phyloP scores from a whole-genome alignment of 1,140 invertebrate genomes.

The Archegozetes longisetosus region DNA sequence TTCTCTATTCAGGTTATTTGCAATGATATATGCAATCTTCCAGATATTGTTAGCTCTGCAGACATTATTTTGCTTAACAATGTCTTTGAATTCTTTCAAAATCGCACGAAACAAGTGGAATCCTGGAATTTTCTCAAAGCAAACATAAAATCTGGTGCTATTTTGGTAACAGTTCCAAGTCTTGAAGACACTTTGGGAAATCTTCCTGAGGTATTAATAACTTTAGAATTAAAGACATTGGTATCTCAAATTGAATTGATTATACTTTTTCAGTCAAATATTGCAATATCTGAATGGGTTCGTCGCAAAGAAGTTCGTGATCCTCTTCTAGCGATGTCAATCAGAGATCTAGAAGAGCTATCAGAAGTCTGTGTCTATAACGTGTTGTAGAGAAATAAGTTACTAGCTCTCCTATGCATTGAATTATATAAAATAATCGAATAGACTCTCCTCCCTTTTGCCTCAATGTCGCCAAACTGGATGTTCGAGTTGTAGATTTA shows the following conservation, averaged over 20 bases:
- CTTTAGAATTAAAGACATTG: background rate
- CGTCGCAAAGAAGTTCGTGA: background rate
- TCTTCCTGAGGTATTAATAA: slow-evolving; percentile 27
- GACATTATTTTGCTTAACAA: slow-evolving; percentile 46
- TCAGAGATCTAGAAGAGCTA: background rate
- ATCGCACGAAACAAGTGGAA: slow-evolving; percentile 35
- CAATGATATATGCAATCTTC: slow-evolving; percentile 38
- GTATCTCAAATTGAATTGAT: background rate
- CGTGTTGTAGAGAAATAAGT: background rate
- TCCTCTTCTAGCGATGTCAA: background rate
- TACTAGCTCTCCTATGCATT: too few species aligned
- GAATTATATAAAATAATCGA: background rate
- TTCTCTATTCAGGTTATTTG: slow-evolving; percentile 38
- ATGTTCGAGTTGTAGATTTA: background rate
- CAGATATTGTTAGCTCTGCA: slow-evolving; percentile 36
- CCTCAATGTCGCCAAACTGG: background rate
- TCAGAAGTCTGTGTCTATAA: background rate
- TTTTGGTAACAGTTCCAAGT: slow-evolving; percentile 40
- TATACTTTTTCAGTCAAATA: background rate
- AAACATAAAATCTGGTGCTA: slow-evolving; percentile 34
- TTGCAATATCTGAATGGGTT: background rate
- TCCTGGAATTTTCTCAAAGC: slow-evolving; percentile 43
- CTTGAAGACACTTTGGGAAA: slow-evolving; percentile 35
- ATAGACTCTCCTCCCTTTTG: background rate
- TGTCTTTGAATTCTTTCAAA: slow-evolving; percentile 46